These are phyloP conservation scores for Wiebesia pumilae DNA, from an alignment of 1,140 invertebrate genomes.

Conservation along the genomic window DNA sequence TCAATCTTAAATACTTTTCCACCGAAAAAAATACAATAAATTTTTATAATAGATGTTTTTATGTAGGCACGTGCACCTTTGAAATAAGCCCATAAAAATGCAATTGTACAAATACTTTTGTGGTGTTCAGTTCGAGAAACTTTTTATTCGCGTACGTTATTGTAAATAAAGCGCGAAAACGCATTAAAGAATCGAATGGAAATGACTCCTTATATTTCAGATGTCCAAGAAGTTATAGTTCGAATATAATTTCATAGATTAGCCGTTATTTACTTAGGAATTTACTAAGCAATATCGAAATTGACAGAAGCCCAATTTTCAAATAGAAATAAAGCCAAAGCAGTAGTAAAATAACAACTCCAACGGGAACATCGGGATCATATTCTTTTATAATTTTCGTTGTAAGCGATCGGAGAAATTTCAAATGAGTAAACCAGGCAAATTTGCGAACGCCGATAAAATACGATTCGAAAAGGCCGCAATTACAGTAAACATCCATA, in stretches of 20 bases:
- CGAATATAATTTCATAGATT: not conserved
- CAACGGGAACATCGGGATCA: not conserved
- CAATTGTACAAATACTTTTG: not conserved
- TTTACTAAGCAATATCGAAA: no score
- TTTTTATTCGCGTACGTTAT: not conserved
- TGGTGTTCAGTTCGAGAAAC: not conserved
- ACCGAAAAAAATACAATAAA: not conserved
- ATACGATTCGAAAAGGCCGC: not conserved
- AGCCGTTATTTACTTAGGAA: no score
- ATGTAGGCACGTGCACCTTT: not conserved
- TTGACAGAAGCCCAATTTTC: no score
- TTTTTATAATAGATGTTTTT: not conserved
- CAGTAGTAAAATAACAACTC: not conserved
- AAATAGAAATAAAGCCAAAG: not conserved
- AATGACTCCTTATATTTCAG: no score
- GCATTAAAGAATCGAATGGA: no score
- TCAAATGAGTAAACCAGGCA: not conserved
- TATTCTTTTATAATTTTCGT: not conserved
- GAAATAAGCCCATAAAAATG: not conserved
- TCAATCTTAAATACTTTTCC: not conserved
- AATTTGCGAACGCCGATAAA: not conserved
- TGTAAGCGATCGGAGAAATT: not conserved
- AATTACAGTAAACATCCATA: not conserved
- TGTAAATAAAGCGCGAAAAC: no score
- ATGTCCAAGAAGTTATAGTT: no score